Conservation (phyloP, 2,113 vertebrate genomes). For the Tympanuchus pallidicinctus region DNA sequence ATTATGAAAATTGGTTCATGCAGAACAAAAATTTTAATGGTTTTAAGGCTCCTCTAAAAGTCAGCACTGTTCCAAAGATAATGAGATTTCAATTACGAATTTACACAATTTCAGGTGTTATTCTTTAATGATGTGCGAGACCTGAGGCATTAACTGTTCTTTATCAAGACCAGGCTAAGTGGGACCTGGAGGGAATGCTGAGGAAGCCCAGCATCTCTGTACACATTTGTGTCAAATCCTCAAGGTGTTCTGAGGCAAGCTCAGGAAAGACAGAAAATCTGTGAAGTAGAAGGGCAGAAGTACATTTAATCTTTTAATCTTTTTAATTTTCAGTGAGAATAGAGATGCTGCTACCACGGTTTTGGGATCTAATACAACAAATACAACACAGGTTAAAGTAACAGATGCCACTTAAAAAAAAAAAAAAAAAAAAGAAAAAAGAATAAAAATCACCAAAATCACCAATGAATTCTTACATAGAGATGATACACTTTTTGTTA, state of each 20-base stretch:
- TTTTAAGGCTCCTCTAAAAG: constrained; percentile 7
- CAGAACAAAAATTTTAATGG: constrained; percentile 29
- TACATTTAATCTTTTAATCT: not conserved
- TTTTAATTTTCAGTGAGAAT: not conserved
- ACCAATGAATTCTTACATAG: not conserved
- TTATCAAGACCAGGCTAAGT: not conserved
- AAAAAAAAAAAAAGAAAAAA: not conserved
- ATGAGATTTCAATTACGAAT: not conserved
- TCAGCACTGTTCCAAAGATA: not conserved
- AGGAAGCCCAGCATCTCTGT: not conserved
- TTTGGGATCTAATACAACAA: not conserved
- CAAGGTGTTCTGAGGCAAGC: not conserved
- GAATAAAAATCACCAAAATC: not conserved
- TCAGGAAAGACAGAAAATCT: not conserved
- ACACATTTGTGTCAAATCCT: not conserved
- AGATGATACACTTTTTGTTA: not conserved
- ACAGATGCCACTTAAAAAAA: not conserved
- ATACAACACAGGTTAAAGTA: not conserved
- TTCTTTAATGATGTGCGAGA: not conserved
- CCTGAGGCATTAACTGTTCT: not conserved
- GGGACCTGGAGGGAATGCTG: not conserved
- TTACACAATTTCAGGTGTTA: not conserved
- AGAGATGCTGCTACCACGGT: not conserved
- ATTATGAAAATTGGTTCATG: not conserved
- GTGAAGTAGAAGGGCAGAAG: not conserved